A percentile compares a stretch with the other conserved stretches of the same genome.
Evolutionary conservation across 1,140 invertebrate species (phyloP).

Genomic region (Chrysomallon squamiferum): DNA sequence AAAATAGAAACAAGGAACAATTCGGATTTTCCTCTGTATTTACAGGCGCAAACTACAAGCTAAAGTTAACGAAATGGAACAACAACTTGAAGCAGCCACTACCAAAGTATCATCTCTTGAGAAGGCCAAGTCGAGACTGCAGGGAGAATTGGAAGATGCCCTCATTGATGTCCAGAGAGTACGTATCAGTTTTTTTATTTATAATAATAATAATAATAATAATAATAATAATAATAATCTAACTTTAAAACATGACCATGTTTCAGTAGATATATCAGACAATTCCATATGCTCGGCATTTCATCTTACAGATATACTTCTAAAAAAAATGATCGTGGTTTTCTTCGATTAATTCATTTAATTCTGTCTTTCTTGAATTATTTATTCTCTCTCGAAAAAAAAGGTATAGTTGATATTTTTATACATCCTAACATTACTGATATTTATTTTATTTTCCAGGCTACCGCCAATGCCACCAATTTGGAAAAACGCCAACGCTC

Average conservation of each 20-base stretch:
- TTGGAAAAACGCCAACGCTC: constrained; percentile 99
- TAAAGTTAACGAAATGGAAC: constrained; percentile 93
- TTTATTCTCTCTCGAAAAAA: not conserved
- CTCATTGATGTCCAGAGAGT: constrained; percentile 92
- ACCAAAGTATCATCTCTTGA: constrained; percentile 93
- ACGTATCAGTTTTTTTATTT: not conserved
- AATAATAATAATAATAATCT: too few relatives aligned
- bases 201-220: too few relatives aligned
- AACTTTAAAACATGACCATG: too few relatives aligned
- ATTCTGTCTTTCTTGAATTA: not conserved
- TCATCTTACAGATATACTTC: too few relatives aligned
- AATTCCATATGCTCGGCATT: too few relatives aligned
- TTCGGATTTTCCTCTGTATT: too few relatives aligned
- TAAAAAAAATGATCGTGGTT: too few relatives aligned
- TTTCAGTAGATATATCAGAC: too few relatives aligned
- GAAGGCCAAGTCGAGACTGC: constrained; percentile 93
- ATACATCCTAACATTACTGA: not conserved
- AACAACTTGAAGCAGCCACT: constrained; percentile 86
- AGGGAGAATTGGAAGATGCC: constrained; percentile 95
- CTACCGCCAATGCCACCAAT: constrained; percentile 90
- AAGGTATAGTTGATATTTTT: not conserved
- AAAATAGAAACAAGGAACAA: too few relatives aligned
- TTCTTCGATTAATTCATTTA: too few relatives aligned
- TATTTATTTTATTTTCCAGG: constrained; percentile 56
- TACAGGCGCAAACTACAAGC: constrained; percentile 83